Evolutionary conservation across 2,888 invertebrate species (phyloP), one percentile per base, ranked within the genome.

Genomic region (Hirtodrosophila trivittata): DNA sequence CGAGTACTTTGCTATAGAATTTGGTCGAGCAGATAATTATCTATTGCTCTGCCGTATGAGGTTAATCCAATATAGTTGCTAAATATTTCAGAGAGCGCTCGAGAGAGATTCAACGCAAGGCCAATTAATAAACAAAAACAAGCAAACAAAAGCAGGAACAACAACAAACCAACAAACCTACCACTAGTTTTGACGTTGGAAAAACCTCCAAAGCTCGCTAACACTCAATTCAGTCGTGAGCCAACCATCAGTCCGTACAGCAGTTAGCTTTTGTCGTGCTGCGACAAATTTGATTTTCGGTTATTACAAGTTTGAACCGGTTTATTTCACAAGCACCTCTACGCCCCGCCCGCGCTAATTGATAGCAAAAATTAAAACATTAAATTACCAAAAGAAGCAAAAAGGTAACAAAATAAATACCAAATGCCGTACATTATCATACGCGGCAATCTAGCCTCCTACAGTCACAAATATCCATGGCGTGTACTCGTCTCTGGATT

Each of bases 361-460:
- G 50, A 55, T 45, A 56, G 55, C 47, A 28, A 43, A 47, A 30
- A 47, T 47, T 3, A 28, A 41, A 64, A 55, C 37, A 59, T 30
- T 21, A 21, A 3, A 52, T 41, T n/a, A n/a, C n/a, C n/a, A 64
- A 12, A 72, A 73, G 62, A 6, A 8, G 42, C 30, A 58, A 32
- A 54, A 38, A 21, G 39, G 26, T 35, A 55, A 32, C 49, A 51
- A 65, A 43, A 64, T 50, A 75, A 38, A 58, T 50, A 80, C 80
- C 89, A 89, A 91, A 96, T 96, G 96, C 96, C 96, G 92, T 96
- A 96, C 94, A 95, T 96, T 93, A 93, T 96, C 92, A 95, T 96
- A 89, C 94, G 96, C 91, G 96, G 96, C 92, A 96, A 96, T 92
- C 93, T 96, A 89, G 95, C 95, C 91, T 95, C 96, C 45, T 96